These are phyloP conservation scores for Todus mexicanus DNA, from an alignment of 2,797 vertebrate genomes.

Conservation along the genomic window DNA sequence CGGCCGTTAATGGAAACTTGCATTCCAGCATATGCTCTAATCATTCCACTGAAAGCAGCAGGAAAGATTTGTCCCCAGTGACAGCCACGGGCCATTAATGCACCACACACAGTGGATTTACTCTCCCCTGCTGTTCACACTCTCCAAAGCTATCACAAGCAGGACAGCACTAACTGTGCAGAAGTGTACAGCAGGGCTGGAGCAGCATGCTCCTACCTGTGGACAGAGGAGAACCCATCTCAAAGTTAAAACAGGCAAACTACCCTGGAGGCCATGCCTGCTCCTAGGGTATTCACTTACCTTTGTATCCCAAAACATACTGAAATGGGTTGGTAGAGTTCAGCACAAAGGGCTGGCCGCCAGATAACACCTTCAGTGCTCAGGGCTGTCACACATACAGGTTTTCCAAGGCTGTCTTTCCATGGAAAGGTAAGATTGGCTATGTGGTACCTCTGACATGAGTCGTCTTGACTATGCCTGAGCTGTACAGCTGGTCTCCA, in stretches of 20 bases:
- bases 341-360: neutral
- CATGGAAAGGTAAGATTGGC: neutral
- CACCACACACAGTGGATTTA: neutral
- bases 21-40: neutral
- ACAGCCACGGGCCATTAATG: neutral
- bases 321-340: neutral
- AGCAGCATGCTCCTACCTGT: neutral
- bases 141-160: neutral
- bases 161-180: neutral
- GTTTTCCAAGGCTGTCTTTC: neutral
- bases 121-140: neutral
- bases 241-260: neutral
- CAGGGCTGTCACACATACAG: neutral
- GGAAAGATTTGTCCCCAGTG: neutral
- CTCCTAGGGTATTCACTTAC: neutral
- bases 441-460: neutral
- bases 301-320: neutral
- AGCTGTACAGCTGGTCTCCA: accelerated
- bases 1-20: neutral
- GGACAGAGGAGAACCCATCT: neutral
- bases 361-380: neutral
- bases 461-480: accelerated
- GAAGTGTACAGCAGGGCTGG: neutral
- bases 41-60: neutral
- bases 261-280: neutral